Percentiles rank a stretch among this genome's conserved stretches.
Evolutionary conservation across 2,888 invertebrate species (phyloP).

Genomic region (Dasypogon diadema): DNA sequence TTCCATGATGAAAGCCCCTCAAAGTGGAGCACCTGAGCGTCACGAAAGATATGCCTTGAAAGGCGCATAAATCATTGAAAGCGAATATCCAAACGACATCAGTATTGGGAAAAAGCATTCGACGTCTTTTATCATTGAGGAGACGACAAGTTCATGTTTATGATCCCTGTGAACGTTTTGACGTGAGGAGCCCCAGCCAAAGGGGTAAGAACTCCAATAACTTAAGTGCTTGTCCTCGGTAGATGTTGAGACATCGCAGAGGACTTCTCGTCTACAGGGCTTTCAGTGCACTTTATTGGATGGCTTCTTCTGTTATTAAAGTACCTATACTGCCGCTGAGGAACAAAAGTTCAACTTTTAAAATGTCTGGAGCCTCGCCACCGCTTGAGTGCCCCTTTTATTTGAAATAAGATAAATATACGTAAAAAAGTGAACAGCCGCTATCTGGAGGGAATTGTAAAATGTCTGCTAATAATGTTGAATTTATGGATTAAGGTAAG

Average conservation of each 20-base stretch:
- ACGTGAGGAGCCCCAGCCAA: slow-evolving; percentile 15
- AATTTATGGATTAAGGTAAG: too few species aligned
- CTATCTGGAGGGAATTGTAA: too few species aligned
- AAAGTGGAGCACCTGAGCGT: slow-evolving; percentile 2
- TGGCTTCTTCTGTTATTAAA: not conserved
- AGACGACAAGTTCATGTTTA: slow-evolving; percentile 31
- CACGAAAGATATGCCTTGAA: slow-evolving; percentile 3
- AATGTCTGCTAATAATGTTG: too few species aligned
- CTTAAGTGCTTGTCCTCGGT: slow-evolving; percentile 33
- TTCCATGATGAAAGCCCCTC: not conserved
- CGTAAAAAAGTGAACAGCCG: too few species aligned
- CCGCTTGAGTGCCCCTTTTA: not conserved
- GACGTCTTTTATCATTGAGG: not conserved
- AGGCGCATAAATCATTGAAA: slow-evolving; percentile 35
- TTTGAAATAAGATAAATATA: too few species aligned
- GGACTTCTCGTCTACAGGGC: not conserved
- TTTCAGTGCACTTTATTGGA: slow-evolving; percentile 14
- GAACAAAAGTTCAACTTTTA: not conserved
- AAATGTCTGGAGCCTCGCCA: not conserved
- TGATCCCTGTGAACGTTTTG: slow-evolving; percentile 17
- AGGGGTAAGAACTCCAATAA: slow-evolving; percentile 27
- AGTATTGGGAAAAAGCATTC: slow-evolving; percentile 11
- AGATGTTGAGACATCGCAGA: not conserved
- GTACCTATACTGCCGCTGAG: not conserved
- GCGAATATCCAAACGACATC: slow-evolving; percentile 1